Evolutionary conservation across 2,797 vertebrate genomes (phyloP).

Genomic region (Zalophus californianus): DNA sequence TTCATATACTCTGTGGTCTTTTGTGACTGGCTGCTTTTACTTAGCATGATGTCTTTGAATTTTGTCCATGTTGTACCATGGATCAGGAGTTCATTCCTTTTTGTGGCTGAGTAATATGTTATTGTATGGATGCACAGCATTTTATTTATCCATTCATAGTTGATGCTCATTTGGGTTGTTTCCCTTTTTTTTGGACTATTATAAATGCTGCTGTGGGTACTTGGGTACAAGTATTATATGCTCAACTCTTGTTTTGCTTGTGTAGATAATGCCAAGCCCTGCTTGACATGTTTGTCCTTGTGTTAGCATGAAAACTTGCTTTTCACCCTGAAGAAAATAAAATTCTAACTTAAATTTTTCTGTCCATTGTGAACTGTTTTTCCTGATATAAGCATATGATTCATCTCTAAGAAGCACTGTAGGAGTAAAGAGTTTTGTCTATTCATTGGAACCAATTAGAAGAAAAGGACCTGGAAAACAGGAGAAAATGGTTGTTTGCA

Average conservation of each 20-base stretch:
- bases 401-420: background rate
- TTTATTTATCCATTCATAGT: background rate
- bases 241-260: background rate
- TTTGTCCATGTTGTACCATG: background rate
- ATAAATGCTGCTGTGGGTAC: background rate
- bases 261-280: background rate
- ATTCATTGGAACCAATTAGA: constrained; percentile 15
- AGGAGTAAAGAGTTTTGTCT: background rate
- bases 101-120: background rate
- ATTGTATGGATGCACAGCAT: background rate
- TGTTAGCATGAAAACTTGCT: background rate
- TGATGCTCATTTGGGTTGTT: background rate
- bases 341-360: background rate
- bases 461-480: constrained; percentile 18
- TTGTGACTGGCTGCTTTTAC: background rate
- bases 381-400: background rate
- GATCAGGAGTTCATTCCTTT: background rate
- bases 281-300: background rate
- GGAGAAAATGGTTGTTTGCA: background rate
- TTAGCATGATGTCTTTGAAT: background rate
- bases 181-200: background rate
- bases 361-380: background rate
- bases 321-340: background rate
- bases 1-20: background rate
- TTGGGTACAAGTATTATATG: background rate